These are phyloP conservation scores for Xyrichtys novacula DNA, from an alignment of 2,797 vertebrate species.

Conservation along the genomic window DNA sequence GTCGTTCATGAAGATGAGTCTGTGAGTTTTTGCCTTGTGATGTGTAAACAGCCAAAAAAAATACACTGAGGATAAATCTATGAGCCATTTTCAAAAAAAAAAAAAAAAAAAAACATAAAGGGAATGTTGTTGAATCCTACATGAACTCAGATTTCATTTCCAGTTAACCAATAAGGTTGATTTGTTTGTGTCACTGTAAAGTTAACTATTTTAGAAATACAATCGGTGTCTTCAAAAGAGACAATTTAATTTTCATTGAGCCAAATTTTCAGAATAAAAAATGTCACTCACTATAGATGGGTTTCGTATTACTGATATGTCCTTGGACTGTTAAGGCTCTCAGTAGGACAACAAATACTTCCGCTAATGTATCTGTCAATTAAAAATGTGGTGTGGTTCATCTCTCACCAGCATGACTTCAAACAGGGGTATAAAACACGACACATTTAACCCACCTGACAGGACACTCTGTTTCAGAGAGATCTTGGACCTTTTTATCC, in stretches of 20 bases:
- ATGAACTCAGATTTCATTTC: not conserved
- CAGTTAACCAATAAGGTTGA: not conserved
- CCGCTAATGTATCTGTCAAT: conserved; percentile 1
- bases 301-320: not conserved
- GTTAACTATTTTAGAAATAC: no score
- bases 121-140: conserved; percentile 5
- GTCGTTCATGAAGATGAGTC: not conserved
- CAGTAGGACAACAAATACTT: conserved; percentile 4
- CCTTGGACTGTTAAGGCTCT: not conserved
- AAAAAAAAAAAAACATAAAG: not conserved
- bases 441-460: conserved; percentile 1
- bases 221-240: not conserved
- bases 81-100: no score
- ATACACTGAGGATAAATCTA: conserved; percentile 3
- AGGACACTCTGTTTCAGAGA: conserved; percentile 18
- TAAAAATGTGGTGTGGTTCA: not conserved
- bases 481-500: conserved; percentile 9
- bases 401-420: conserved; percentile 19
- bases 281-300: not conserved
- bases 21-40: not conserved
- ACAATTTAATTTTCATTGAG: not conserved
- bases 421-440: conserved; percentile 9
- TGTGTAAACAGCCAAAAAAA: conserved; percentile 5
- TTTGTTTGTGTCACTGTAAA: not conserved
- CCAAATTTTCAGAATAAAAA: not conserved